Evolutionary conservation across 2,797 vertebrate species (phyloP).

Genomic region (Peromyscus aztecus): DNA sequence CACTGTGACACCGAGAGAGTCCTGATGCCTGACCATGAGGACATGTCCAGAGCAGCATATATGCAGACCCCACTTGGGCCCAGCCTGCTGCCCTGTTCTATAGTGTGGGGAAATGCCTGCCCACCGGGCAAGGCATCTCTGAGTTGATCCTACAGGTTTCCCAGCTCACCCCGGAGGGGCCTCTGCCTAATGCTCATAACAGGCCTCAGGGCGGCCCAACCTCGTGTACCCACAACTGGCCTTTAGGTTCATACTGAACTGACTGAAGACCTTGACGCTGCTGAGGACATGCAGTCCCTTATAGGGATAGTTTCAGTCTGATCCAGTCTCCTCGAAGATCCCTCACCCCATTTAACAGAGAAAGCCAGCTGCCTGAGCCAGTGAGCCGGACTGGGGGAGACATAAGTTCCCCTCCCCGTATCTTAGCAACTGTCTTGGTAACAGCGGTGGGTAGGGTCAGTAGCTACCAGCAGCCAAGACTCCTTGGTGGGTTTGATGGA

Average conservation of each 20-base stretch:
- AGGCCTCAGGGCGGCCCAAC: not conserved
- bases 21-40: not conserved
- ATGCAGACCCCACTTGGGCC: not conserved
- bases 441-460: not conserved
- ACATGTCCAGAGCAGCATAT: not conserved
- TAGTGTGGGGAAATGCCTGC: not conserved
- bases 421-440: not conserved
- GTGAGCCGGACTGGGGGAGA: not conserved
- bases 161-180: not conserved
- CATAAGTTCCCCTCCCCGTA: no score
- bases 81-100: not conserved
- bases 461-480: not conserved
- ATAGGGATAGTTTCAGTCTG: not conserved
- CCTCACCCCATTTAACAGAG: not conserved
- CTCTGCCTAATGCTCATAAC: not conserved
- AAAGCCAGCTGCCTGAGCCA: not conserved
- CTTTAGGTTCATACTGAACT: rapidly evolving
- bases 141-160: not conserved
- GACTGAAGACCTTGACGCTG: not conserved
- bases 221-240: not conserved
- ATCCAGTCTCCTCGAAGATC: not conserved
- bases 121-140: not conserved
- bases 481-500: no score
- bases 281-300: not conserved
- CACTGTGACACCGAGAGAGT: rapidly evolving